Conservation (phyloP, 2,113 vertebrate genomes). For the Chiloscyllium plagiosum region DNA sequence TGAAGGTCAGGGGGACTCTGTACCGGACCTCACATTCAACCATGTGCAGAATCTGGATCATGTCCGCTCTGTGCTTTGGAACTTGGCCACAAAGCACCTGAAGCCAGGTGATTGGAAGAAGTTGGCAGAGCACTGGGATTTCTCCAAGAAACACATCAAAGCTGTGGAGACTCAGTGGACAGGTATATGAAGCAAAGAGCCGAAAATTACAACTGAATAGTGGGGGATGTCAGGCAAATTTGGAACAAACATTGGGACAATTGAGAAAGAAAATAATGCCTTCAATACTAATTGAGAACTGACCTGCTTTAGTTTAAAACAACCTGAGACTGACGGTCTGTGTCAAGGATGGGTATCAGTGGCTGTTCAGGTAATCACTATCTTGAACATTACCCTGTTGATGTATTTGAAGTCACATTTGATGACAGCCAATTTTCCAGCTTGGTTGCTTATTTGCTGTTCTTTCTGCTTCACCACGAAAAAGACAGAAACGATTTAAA, state of each 20-base stretch:
- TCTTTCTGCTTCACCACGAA: no score
- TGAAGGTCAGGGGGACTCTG: no score
- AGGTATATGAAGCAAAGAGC: not conserved
- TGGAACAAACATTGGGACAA: not conserved
- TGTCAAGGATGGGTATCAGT: no score
- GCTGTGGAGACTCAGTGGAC: conserved; percentile 38
- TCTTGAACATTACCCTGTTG: no score
- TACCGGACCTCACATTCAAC: not conserved
- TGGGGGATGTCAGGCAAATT: not conserved
- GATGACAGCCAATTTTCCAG: no score
- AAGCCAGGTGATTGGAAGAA: conserved; percentile 38
- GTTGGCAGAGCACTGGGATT: conserved; percentile 35
- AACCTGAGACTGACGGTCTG: no score
- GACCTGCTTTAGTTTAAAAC: no score
- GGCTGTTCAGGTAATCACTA: no score
- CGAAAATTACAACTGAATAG: not conserved
- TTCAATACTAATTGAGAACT: no score
- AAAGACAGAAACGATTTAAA: no score
- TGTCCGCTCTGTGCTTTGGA: conserved; percentile 36
- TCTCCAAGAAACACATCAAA: conserved; percentile 23
- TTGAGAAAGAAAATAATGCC: not conserved
- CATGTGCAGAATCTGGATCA: not conserved
- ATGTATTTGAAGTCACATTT: no score
- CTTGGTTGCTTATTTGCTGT: no score
- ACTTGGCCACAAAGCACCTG: conserved; percentile 21